Percentiles rank a stretch among this genome's conserved stretches.
These are phyloP conservation scores for Macroramphosus scolopax DNA, from an alignment of 2,797 vertebrate species.

Conservation along the genomic window DNA sequence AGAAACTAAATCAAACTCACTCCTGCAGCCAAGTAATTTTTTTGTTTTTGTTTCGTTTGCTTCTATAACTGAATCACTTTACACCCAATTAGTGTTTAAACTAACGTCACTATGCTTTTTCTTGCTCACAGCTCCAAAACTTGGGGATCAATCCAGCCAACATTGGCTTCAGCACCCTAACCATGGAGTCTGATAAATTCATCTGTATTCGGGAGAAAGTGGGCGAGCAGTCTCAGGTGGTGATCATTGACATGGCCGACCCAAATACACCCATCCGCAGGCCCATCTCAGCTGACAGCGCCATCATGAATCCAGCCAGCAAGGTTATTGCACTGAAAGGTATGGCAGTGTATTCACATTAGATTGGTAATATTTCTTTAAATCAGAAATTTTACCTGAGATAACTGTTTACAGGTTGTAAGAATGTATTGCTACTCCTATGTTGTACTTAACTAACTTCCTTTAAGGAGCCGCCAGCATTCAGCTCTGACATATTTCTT, in stretches of 20 bases:
- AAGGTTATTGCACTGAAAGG: constrained; percentile 99
- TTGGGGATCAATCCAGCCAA: constrained; percentile 97
- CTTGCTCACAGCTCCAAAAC: constrained; percentile 89
- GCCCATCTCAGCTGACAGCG: constrained; percentile 97
- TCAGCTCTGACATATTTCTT: constrained; percentile 30
- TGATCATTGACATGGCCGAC: constrained; percentile 98
- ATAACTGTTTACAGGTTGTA: background rate
- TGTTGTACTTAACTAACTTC: background rate
- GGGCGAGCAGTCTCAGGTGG: constrained; percentile 96
- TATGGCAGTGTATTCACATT: constrained; percentile 60
- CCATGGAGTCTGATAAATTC: constrained; percentile 99
- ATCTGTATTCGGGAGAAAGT: constrained; percentile 99
- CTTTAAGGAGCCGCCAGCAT: constrained; percentile 11
- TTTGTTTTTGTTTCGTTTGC: too few relatives aligned
- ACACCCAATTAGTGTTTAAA: background rate
- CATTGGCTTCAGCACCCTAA: constrained; percentile 98
- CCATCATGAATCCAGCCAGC: constrained; percentile 99
- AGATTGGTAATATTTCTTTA: constrained; percentile 1
- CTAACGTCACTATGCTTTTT: background rate
- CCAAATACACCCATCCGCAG: constrained; percentile 95
- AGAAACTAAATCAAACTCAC: constrained; percentile 1
- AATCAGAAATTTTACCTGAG: constrained; percentile 9
- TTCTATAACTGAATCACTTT: background rate
- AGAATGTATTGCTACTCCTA: constrained; percentile 3
- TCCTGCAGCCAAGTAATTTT: too few relatives aligned